Evolutionary conservation across 2,797 vertebrate species (phyloP), one percentile per base, ranked within the genome.

Genomic region (Parotocinclus haroldoi): DNA sequence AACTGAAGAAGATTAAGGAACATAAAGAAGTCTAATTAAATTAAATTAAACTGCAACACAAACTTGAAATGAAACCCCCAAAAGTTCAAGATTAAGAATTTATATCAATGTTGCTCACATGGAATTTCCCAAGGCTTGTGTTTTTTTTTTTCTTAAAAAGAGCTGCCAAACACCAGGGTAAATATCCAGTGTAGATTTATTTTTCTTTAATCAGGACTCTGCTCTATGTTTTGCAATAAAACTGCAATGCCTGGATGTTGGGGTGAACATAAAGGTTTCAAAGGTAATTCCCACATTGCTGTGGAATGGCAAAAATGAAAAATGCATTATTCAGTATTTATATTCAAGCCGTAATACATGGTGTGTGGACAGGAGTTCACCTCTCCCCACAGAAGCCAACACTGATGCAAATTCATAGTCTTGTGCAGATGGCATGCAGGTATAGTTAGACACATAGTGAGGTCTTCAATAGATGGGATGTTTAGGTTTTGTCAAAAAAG

Each of bases 281-380:
- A 56, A 46, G 44, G 54, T 59, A 69, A 69, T 69, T 69, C 55
- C 3, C 36, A 62, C 56, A 37, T 36, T 51, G 58, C 51, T 27
- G 58, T 66, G 58, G 68, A 62, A 64, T 45, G 55, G 18, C 48
- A 63, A 56, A 69, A 72, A 72, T 72, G 64, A 56, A 63, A 77
- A 78, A 72, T 75, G 42, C 59, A 75, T 78, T 63, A 78, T 75
- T 69, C 72, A 77, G 66, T 72, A 66, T 69, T 77, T 72, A 69
- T 53, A 51, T 52, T 69, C 53, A 56, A 63, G 38, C 58, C 39
- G 63, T 71, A 66, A 71, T 42, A 37, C 58, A 68, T 59, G 54
- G 70, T 61, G 56, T 63, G 62, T 68, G 54, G 52, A 65, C 56
- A 57, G 46, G 14, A 53, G 38, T 73, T 64, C 51, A 53, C 40